phyloP scores from a whole-genome alignment of 2,113 vertebrate genomes.

The Dasyprocta punctata region DNA sequence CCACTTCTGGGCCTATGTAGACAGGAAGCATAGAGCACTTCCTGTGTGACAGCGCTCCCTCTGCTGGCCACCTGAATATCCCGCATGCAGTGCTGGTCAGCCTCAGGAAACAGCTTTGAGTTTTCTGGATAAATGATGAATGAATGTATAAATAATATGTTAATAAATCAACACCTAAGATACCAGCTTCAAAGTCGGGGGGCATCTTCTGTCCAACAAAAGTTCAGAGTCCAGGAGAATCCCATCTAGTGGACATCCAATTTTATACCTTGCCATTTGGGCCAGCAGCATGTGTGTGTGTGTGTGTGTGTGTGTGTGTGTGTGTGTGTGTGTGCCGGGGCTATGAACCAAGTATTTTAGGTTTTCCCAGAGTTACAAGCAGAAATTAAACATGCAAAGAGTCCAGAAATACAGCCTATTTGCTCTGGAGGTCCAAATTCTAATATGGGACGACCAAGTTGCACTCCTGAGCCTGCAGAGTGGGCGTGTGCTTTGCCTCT shows the following conservation, averaged over 20 bases:
- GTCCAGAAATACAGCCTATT: neutral
- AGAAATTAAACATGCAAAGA: neutral
- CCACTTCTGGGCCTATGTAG: fast-evolving
- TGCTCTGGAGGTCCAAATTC: neutral
- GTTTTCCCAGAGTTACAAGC: neutral
- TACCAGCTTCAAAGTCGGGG: neutral
- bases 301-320: neutral
- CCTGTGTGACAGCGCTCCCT: no score
- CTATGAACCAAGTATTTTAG: neutral
- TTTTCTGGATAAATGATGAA: neutral
- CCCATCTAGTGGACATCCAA: neutral
- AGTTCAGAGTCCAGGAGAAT: conserved; percentile 25
- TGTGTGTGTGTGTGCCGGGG: neutral
- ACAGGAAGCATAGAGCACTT: neutral
- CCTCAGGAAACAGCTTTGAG: neutral
- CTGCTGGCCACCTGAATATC: neutral
- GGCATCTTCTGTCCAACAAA: neutral
- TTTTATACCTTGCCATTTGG: neutral
- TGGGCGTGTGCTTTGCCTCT: no score
- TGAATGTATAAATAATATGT: neutral
- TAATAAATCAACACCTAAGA: neutral
- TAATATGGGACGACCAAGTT: neutral
- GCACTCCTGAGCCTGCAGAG: neutral
- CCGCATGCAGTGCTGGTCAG: neutral
- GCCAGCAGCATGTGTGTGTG: neutral